These are phyloP conservation scores for Portunus trituberculatus DNA, from an alignment of 1,140 invertebrate species.

Conservation along the genomic window DNA sequence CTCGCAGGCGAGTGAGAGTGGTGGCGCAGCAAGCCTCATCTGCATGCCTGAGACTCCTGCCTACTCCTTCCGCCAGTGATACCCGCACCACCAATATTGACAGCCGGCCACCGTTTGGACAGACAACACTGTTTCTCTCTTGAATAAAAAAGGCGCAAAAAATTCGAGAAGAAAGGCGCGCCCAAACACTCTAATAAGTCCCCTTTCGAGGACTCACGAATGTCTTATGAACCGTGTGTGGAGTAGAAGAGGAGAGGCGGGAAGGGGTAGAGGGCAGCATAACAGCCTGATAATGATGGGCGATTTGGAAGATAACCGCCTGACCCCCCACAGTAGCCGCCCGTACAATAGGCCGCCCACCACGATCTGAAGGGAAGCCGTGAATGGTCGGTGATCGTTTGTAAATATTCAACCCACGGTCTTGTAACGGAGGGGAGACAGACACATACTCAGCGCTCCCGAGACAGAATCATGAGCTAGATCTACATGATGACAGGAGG, in stretches of 20 bases:
- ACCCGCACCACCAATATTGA: conserved; percentile 47
- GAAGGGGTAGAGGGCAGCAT: not conserved
- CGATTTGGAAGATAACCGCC: conserved; percentile 23
- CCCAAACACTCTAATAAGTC: not conserved
- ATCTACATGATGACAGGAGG: not conserved
- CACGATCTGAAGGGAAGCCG: conserved; percentile 4
- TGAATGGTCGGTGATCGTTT: not conserved
- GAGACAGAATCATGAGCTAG: too few relatives aligned
- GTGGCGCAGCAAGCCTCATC: not conserved
- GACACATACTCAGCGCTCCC: too few relatives aligned
- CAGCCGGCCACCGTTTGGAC: conserved; percentile 50
- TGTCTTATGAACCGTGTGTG: conserved; percentile 25
- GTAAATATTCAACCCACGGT: not conserved
- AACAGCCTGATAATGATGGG: conserved; percentile 13
- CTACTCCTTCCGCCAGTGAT: conserved; percentile 35
- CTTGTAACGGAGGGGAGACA: too few relatives aligned
- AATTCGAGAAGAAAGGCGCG: not conserved
- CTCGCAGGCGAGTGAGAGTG: conserved; percentile 9
- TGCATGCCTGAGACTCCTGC: not conserved
- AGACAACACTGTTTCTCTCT: conserved; percentile 44
- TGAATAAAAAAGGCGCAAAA: not conserved
- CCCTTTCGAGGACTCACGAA: not conserved
- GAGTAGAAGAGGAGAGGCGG: not conserved
- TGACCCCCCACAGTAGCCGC: not conserved
- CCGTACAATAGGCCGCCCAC: not conserved